phyloP scores from a whole-genome alignment of 2,797 vertebrate species.

The Danio albolineatus region DNA sequence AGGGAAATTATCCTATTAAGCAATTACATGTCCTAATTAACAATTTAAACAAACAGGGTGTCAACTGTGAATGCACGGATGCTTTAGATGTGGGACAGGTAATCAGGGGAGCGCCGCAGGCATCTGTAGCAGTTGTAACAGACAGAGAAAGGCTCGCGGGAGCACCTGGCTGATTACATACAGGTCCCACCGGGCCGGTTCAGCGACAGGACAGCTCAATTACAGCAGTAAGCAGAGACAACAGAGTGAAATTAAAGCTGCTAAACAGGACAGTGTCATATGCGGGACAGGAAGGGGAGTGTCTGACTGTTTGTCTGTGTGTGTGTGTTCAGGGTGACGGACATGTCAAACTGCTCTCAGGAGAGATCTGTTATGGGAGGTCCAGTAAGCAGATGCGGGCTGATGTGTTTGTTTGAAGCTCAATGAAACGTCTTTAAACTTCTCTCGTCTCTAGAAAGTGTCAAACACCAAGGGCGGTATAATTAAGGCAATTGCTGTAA shows the following conservation, averaged over 20 bases:
- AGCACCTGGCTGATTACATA: constrained; percentile 67
- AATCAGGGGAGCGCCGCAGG: constrained; percentile 59
- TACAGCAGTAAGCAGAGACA: constrained; percentile 53
- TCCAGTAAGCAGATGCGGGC: constrained; percentile 29
- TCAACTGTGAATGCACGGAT: constrained; percentile 38
- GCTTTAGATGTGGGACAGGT: constrained; percentile 24
- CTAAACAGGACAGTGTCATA: constrained; percentile 41
- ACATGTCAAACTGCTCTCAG: constrained; percentile 34
- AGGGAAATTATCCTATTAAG: not conserved
- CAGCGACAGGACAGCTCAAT: constrained; percentile 59
- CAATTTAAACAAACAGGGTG: constrained; percentile 27
- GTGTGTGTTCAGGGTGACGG: constrained; percentile 20
- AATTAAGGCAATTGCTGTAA: constrained; percentile 27
- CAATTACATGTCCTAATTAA: constrained; percentile 10
- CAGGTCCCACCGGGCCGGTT: constrained; percentile 49
- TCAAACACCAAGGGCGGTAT: constrained; percentile 1
- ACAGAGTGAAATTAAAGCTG: constrained; percentile 48
- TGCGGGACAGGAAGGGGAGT: constrained; percentile 35
- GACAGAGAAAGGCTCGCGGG: constrained; percentile 62
- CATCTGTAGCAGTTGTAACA: constrained; percentile 71
- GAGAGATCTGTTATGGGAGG: constrained; percentile 27
- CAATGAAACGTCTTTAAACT: constrained; percentile 30
- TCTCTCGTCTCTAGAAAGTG: constrained; percentile 18
- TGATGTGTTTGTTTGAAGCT: constrained; percentile 24
- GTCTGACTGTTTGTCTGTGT: constrained; percentile 17